phyloP scores from a whole-genome alignment of 2,888 invertebrate species.

The Buathra laborator region DNA sequence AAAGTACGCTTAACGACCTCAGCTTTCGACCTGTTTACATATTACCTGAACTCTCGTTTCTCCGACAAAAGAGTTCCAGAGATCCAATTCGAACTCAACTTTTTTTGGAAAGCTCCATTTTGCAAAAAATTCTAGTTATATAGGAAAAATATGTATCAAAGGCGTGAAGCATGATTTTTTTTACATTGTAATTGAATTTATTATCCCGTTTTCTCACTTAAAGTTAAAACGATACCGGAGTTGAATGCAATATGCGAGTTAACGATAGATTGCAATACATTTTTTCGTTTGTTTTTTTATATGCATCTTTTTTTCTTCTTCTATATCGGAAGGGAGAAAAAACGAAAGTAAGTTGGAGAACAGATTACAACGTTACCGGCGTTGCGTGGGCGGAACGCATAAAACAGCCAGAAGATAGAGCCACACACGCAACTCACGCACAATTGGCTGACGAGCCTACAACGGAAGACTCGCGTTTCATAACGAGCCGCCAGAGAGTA shows the following conservation, averaged over 20 bases:
- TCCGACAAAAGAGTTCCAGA: slow-evolving; percentile 35
- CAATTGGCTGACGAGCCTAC: slow-evolving; percentile 42
- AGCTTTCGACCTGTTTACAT: slow-evolving; percentile 51
- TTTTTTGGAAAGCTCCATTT: neutral
- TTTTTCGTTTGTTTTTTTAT: neutral
- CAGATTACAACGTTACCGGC: slow-evolving; percentile 78
- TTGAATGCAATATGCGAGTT: no score
- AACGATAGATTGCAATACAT: neutral
- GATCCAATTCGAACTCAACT: neutral
- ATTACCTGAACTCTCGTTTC: slow-evolving; percentile 63
- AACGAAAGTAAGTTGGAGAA: neutral
- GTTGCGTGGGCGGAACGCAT: slow-evolving; percentile 72
- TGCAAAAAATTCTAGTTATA: neutral
- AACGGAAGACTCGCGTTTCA: slow-evolving; percentile 57
- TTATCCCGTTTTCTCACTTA: neutral
- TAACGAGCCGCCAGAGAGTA: slow-evolving; percentile 50
- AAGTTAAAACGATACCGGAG: neutral
- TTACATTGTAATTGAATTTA: neutral
- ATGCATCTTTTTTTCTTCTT: neutral
- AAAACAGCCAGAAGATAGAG: slow-evolving; percentile 80
- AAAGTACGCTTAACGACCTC: neutral
- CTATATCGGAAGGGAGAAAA: slow-evolving; percentile 8
- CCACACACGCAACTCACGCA: slow-evolving; percentile 74
- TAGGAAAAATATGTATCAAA: neutral
- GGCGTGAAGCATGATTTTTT: neutral